Evolutionary conservation across 2,113 vertebrate species (phyloP).

Genomic region (Rhegmatorhina hoffmannsi): DNA sequence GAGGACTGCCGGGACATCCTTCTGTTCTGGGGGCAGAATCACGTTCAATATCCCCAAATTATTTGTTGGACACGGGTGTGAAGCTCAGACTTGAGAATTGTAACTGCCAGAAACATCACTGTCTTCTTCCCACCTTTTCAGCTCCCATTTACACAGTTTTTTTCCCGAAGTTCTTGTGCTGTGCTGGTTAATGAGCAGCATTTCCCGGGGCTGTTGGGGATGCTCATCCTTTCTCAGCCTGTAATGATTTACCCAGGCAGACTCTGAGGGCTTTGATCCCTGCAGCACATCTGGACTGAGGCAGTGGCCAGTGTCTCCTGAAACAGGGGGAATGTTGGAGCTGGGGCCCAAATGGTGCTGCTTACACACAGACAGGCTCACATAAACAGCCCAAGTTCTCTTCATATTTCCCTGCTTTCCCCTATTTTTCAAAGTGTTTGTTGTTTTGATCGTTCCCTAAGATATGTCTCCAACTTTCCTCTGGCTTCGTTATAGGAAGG

Average conservation of each 20-base stretch:
- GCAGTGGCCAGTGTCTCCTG: slow-evolving; percentile 40
- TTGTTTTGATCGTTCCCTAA: slow-evolving; percentile 44
- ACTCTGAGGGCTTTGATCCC: not conserved
- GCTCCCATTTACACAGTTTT: not conserved
- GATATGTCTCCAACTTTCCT: slow-evolving; percentile 48
- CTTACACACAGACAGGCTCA: not conserved
- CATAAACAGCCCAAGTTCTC: slow-evolving; percentile 30
- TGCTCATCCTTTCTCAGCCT: not conserved
- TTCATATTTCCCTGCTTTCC: slow-evolving; percentile 1
- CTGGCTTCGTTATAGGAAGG: slow-evolving; percentile 21
- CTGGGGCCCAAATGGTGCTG: not conserved
- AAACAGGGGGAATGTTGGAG: not conserved
- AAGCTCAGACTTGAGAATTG: slow-evolving; percentile 24
- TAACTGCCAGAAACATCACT: not conserved
- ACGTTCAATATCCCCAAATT: slow-evolving; percentile 23
- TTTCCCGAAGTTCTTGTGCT: not conserved
- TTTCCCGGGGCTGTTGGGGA: not conserved
- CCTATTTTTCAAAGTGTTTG: slow-evolving; percentile 46
- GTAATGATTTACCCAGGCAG: slow-evolving; percentile 16
- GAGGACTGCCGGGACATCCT: slow-evolving; percentile 53
- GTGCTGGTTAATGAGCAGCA: not conserved
- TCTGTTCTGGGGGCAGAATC: slow-evolving; percentile 51
- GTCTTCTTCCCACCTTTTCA: not conserved
- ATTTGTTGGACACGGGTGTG: slow-evolving; percentile 33
- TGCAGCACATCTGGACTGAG: slow-evolving; percentile 20